Evolutionary conservation across 2,797 vertebrate genomes (phyloP).

Genomic region (Sorex maritimensis): DNA sequence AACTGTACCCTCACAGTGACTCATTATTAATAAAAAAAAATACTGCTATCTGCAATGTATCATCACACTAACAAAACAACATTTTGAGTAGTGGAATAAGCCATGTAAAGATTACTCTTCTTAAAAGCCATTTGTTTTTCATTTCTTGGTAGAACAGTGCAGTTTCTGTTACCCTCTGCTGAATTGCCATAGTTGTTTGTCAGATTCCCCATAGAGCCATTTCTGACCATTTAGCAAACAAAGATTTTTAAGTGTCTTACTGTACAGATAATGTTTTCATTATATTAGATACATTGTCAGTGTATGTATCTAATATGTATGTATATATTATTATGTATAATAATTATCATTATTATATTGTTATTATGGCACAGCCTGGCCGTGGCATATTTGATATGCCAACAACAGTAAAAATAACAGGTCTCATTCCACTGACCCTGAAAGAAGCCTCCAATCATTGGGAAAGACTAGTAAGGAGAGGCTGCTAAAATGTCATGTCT

Average conservation of each 20-base stretch:
- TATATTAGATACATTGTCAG: conserved; percentile 22
- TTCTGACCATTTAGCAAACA: conserved; percentile 22
- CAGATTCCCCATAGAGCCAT: background rate
- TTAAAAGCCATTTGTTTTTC: conserved; percentile 19
- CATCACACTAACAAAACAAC: conserved; percentile 67
- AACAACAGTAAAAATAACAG: too few species aligned
- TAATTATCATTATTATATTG: too few species aligned
- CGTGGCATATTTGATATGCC: too few species aligned
- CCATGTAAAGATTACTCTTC: background rate
- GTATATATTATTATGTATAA: too few species aligned
- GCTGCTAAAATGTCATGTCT: too few species aligned
- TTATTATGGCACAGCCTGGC: too few species aligned
- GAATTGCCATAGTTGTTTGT: background rate
- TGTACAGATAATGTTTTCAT: background rate
- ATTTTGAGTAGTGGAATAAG: conserved; percentile 49
- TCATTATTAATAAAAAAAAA: too few species aligned
- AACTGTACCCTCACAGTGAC: too few species aligned
- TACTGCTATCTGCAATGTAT: background rate
- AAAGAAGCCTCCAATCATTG: too few species aligned
- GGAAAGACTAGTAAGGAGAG: too few species aligned
- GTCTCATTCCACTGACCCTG: too few species aligned
- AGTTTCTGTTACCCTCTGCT: background rate
- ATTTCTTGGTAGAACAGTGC: conserved; percentile 54
- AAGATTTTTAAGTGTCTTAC: background rate
- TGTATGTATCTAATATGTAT: too few species aligned